Evolutionary conservation across 2,797 vertebrate species (phyloP).

Genomic region (Rhynchotus rufescens): DNA sequence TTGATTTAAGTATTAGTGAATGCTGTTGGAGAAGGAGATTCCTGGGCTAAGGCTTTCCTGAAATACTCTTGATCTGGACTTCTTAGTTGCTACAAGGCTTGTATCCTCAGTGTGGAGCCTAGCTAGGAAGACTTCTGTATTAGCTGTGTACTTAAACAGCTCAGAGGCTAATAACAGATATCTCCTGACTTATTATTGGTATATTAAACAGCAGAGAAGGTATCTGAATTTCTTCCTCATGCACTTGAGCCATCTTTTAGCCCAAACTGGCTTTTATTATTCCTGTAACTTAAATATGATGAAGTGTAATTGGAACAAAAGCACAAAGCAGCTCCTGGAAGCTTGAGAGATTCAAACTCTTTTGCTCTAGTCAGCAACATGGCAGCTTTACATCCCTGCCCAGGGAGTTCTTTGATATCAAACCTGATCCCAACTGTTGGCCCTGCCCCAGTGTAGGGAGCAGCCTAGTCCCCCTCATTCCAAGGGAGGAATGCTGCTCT

Average conservation of each 20-base stretch:
- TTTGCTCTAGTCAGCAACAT: not conserved
- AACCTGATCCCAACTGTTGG: not conserved
- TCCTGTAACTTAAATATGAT: not conserved
- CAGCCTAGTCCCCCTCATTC: not conserved
- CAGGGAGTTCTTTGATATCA: too few species aligned
- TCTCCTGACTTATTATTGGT: too few species aligned
- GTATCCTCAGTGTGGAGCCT: not conserved
- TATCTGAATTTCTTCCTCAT: not conserved
- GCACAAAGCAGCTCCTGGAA: not conserved
- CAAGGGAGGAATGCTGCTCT: not conserved
- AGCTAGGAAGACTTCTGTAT: not conserved
- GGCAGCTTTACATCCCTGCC: not conserved
- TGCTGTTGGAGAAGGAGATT: not conserved
- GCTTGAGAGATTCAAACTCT: not conserved
- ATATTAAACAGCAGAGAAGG: not conserved
- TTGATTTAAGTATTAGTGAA: not conserved
- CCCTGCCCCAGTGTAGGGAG: not conserved
- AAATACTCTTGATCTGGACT: not conserved
- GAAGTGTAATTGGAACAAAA: not conserved
- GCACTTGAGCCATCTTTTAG: not conserved
- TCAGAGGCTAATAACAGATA: not conserved
- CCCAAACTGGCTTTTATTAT: not conserved
- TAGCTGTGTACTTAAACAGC: not conserved
- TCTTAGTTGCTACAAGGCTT: not conserved
- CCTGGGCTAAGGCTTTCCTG: not conserved